Base-by-base conservation (phyloP, 2,797 vertebrate species). In the Sphenopsis melanotis region DNA sequence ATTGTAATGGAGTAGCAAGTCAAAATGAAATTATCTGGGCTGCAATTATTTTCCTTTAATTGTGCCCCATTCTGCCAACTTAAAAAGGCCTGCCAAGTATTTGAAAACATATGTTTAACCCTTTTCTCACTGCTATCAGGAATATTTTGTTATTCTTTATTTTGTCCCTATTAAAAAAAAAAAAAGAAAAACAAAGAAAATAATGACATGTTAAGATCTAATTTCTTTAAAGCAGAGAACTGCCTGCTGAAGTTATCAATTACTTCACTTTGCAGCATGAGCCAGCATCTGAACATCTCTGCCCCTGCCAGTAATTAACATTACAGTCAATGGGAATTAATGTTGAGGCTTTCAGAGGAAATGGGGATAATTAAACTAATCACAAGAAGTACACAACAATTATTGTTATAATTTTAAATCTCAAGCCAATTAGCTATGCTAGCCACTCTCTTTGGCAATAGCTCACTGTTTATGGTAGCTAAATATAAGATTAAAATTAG, bases 301-400 rank as follows among this genome's bases (percentile, higher is more conserved):
- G 63, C 9, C 72, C 64, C 78, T 46, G 44, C 36, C 86, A 68
- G 49, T 65, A 83, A 90, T 70, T 81, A 87, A 83, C 78, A 83
- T 93, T 80, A 75, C 22, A 74, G 77, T 95, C 68, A 80, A 72
- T 91, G 72, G 70, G 77, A 95, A 96, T 95, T 89, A 89, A 84
- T 59, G 39, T 52, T 82, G 68, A 94, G 90, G 50, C 39, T 94
- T 91, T 92, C 88, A 93, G 70, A 85, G 52, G 89, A 96, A 97
- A 96, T 70, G 44, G 87, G 61, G 16, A 57, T 91, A 95, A 95
- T 97, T 91, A 96, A 78, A 60, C 60, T 95, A 95, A 93, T 96
- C 77, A 86, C 63, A 92, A 77, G 77, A 94, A 89, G 64, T 90
- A 90, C 66, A 79, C 55, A 60, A 86, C 65, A 90, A 82, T 90